Evolutionary conservation across 2,113 vertebrate species (phyloP), one percentile per base, ranked within the genome.

Genomic region (Cephalopholis sonnerati): DNA sequence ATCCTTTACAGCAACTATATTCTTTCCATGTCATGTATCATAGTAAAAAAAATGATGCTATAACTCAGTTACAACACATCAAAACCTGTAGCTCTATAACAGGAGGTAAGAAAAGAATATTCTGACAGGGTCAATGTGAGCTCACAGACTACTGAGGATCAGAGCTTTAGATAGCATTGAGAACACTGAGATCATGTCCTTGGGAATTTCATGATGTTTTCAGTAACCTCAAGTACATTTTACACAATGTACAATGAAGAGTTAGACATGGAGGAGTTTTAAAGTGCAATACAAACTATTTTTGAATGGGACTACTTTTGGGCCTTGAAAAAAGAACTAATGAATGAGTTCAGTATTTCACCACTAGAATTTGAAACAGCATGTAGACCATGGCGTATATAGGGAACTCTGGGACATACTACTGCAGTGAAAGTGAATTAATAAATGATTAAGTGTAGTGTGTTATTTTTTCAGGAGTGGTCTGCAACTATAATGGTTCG

Each of bases 111-210:
- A 54, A 39, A 7, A 53, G 3, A 62, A 46, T 62, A 27, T 68
- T 1, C 46, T 25, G 24, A 82, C 15, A 16, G 50, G 55, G 63
- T 48, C 50, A 51, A 10, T 1, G 1, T 74, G 57, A 63, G 36
- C 55, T 58, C 41, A 27, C 20, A 10, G 25, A 54, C 11, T 10
- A 6, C 69, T 39, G 29, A 74, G 54, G 24, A 39, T 22, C 17
- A 46, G 7, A 11, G 41, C 44, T 20, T n/a, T 22, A 76, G 20
- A 62, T 48, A 54, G 29, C 29, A 22, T 1, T 64, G 25, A 76
- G 53, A 36, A 55, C 78, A 62, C 4, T 39, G 36, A 82, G 67
- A 67, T 70, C 53, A 72, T 39, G 53, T 74, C 65, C 44, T 70
- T 65, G 11, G 9, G 17, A 20, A n/a, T 77, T 70, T 17, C 53